Percentiles rank a stretch among this genome's conserved stretches.
These are phyloP conservation scores for Actenoides lindsayi DNA, from an alignment of 2,113 vertebrate species.

Conservation along the genomic window DNA sequence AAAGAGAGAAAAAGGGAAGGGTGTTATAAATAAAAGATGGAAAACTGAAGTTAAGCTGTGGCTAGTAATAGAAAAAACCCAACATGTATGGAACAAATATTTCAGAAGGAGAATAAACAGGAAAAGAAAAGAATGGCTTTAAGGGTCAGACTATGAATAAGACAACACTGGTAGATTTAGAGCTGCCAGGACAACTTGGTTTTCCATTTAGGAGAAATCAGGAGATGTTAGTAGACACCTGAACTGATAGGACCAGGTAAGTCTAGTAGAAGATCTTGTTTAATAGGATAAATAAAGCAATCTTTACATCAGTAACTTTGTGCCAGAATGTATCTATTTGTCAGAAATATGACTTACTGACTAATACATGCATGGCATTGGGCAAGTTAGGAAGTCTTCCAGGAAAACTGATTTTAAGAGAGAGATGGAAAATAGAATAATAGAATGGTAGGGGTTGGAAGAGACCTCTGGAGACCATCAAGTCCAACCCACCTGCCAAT, in stretches of 20 bases:
- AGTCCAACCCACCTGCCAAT: too few relatives aligned
- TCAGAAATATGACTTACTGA: neutral
- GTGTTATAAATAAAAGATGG: neutral
- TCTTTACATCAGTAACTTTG: neutral
- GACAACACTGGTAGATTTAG: neutral
- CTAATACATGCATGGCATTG: neutral
- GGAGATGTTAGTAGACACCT: neutral
- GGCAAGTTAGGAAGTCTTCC: neutral
- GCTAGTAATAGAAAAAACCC: neutral
- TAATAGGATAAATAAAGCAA: neutral
- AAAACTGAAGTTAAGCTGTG: neutral
- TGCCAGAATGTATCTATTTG: neutral
- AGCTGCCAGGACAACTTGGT: neutral
- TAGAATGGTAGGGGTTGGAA: too few relatives aligned
- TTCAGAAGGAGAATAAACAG: neutral
- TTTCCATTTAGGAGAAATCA: neutral
- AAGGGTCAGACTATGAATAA: neutral
- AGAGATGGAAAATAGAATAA: neutral
- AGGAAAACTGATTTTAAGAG: neutral
- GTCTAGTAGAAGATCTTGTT: neutral
- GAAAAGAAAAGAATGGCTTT: neutral
- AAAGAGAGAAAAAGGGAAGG: neutral
- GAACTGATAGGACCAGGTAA: neutral
- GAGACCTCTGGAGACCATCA: too few relatives aligned
- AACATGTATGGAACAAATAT: neutral